Evolutionary conservation across 2,888 invertebrate genomes (phyloP), one percentile per base, ranked within the genome.

Genomic region (Poecilus cupreus): DNA sequence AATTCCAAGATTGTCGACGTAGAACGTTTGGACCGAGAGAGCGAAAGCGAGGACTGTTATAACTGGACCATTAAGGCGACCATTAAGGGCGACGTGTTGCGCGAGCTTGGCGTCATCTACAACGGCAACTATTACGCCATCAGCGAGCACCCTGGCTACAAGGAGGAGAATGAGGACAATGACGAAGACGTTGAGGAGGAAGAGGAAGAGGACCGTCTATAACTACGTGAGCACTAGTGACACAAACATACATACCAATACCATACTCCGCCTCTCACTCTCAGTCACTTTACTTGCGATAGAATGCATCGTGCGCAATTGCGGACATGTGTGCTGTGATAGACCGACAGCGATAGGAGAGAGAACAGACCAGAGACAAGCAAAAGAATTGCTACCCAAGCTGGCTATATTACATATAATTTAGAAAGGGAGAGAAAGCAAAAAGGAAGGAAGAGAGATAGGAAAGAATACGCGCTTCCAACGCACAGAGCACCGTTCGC

Each of bases 51-150:
- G 89, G 97, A 97, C 90, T 96, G 96, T 89, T 96, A 96, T 92
- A 97, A 97, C 90, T 97, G 97, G 97, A 97, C 97, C 89, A 97
- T 97, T 91, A 97, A 97, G 90, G 97, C 97, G 86, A 96, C 97
- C 86, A 97, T 97, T 88, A 92, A 96, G 83, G 97, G 97, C 76
- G 97, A 97, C 90, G 96, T 96, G 86, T 90, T 97, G 86, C 92
- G 97, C 82, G 97, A 97, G 90, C 92, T 97, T 83, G 97, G 97
- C 83, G 96, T 97, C 85, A 96, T 97, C 88, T 97, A 97, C 91
- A 97, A 97, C 90, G 97, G 97, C 83, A 97, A 97, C 91, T 97
- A 97, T 90, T 97, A 97, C 90, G 96, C 96, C 85, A 97, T 97
- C 89, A 96, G 96, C 87, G 97, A 97, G 90, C 97, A 97, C 90